A percentile compares a stretch with the other conserved stretches of the same genome.
Conservation (phyloP, 2,888 invertebrate genomes). For the Tenthredo scrophulariae region DNA sequence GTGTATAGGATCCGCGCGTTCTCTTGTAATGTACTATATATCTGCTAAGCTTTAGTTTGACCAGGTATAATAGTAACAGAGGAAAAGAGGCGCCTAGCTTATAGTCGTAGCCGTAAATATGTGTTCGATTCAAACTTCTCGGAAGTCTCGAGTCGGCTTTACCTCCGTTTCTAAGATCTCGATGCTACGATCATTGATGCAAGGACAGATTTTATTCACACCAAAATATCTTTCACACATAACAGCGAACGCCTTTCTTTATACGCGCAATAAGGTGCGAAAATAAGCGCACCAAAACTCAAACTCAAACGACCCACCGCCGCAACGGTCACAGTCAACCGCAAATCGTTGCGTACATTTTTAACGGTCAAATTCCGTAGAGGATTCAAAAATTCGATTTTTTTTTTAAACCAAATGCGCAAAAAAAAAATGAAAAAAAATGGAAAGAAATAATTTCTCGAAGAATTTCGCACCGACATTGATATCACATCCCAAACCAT, state of each 20-base stretch:
- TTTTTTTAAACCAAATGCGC: not conserved
- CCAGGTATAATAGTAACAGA: slow-evolving; percentile 27
- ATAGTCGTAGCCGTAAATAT: not conserved
- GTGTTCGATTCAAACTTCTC: slow-evolving; percentile 27
- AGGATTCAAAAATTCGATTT: not conserved
- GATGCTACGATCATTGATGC: slow-evolving; percentile 14
- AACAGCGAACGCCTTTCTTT: not conserved
- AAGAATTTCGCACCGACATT: too few relatives aligned
- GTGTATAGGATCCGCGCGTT: not conserved
- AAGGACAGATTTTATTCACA: slow-evolving; percentile 38
- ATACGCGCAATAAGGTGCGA: not conserved
- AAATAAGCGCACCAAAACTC: not conserved
- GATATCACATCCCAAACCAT: too few relatives aligned
- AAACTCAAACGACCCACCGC: not conserved
- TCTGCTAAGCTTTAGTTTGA: not conserved
- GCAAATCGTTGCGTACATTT: not conserved
- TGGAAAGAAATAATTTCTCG: not conserved
- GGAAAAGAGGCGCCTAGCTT: slow-evolving; percentile 30
- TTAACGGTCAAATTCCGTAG: slow-evolving; percentile 6
- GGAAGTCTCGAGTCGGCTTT: slow-evolving; percentile 35
- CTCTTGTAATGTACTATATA: not conserved
- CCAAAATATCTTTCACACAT: not conserved
- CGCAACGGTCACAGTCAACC: not conserved
- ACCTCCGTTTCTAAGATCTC: slow-evolving; percentile 35
- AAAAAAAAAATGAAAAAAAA: too few relatives aligned